Evolutionary conservation across 1,140 invertebrate species (phyloP), one percentile per base, ranked within the genome.

Genomic region (Doryteuthis pealeii): DNA sequence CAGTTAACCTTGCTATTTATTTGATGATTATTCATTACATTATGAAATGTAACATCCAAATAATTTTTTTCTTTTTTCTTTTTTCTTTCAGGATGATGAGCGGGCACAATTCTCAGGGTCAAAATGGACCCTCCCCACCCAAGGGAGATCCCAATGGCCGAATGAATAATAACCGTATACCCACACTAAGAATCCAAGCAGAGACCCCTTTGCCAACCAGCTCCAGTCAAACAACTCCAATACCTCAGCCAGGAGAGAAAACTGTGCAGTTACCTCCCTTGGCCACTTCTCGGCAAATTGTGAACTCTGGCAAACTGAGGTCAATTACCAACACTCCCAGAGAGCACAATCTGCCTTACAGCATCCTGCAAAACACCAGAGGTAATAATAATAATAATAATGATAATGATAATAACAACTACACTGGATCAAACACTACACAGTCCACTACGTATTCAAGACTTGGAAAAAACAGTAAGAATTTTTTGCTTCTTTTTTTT

Each of bases 151-250:
- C 62, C 65, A 54, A 74, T 77, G 68, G 67, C n/a, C 40, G 73
- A 28, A 62, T 65, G 40, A 75, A 77, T 49, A 62, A n/a, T 5
- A 62, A n/a, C 22, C 54, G 26, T 6, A 82, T 84, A 18, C 83
- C 83, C 5, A 80, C 78, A 22, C 73, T 84, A 26, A 74, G 81
- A n/a, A 82, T 84, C 49, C 83, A 84, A 73, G 69, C 82, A 0
- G 82, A 82, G 26, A 84, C 83, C 5, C 83, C 83, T 18, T 77
- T 84, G 6, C 82, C 82, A 14, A 74, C 78, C 12, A 30, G 32
- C 15, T 79, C 81, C 49, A 77, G 33, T 15, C 74, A 79, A 5
- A 80, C 73, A 62, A 81, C 83, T n/a, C 82, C 82, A 2, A 76
- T 79, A 18, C 80, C 80, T 15, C 71, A 68, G 40, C 72, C 73